These are phyloP conservation scores for Erpetoichthys calabaricus DNA, from an alignment of 2,797 vertebrate genomes.

Conservation along the genomic window DNA sequence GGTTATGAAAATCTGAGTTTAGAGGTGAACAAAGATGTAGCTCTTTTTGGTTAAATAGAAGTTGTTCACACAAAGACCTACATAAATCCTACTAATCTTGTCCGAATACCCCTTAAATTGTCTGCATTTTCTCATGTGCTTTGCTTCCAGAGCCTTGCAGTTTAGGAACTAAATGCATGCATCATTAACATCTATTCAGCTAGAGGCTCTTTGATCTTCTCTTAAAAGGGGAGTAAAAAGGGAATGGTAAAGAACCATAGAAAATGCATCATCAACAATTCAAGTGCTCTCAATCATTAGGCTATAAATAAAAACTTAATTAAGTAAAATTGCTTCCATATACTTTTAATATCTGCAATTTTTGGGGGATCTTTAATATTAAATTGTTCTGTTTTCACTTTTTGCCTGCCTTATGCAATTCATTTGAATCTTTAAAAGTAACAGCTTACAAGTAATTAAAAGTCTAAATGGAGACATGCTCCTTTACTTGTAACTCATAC, in stretches of 20 bases:
- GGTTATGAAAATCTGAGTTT: slow-evolving; percentile 33
- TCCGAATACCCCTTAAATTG: slow-evolving; percentile 34
- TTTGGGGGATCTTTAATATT: too few species aligned
- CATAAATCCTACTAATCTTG: slow-evolving; percentile 43
- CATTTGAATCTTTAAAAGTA: too few species aligned
- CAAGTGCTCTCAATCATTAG: slow-evolving; percentile 57
- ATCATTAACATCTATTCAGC: slow-evolving; percentile 50
- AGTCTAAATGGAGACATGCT: slow-evolving; percentile 48
- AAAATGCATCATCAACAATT: slow-evolving; percentile 57
- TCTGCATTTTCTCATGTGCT: slow-evolving; percentile 26
- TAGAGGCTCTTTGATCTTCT: slow-evolving; percentile 55
- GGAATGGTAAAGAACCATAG: slow-evolving; percentile 26
- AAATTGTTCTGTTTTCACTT: too few species aligned
- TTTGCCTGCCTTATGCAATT: too few species aligned
- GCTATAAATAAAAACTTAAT: slow-evolving; percentile 61
- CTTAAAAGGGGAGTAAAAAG: slow-evolving; percentile 29
- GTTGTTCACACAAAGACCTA: slow-evolving; percentile 23
- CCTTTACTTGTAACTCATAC: slow-evolving; percentile 25
- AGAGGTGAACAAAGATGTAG: slow-evolving; percentile 16
- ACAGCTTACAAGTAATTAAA: slow-evolving; percentile 37
- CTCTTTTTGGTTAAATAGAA: slow-evolving; percentile 34
- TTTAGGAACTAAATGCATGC: slow-evolving; percentile 35
- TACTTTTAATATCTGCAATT: slow-evolving; percentile 42
- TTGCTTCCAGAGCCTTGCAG: slow-evolving; percentile 33
- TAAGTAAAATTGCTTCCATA: slow-evolving; percentile 66